phyloP scores from a whole-genome alignment of 2,113 vertebrate species.

The Leiothrix lutea region DNA sequence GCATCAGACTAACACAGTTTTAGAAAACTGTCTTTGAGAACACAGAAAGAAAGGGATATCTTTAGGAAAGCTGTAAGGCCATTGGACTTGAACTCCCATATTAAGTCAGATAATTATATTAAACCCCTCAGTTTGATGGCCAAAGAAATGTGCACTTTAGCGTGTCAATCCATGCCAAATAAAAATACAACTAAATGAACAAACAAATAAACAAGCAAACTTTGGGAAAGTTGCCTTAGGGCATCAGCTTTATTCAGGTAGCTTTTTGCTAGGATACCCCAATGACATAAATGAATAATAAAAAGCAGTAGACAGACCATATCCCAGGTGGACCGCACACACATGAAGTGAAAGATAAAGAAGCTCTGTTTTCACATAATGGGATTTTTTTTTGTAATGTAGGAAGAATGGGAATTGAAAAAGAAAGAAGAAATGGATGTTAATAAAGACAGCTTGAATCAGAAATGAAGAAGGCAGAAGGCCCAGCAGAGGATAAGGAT shows the following conservation, averaged over 20 bases:
- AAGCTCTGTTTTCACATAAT: neutral
- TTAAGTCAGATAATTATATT: neutral
- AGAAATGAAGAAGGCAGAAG: neutral
- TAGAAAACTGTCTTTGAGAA: constrained; percentile 19
- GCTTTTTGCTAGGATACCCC: constrained; percentile 1
- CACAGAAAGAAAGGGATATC: neutral
- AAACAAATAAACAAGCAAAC: constrained; percentile 5
- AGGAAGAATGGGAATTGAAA: neutral
- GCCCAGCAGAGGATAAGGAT: neutral
- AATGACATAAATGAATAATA: constrained; percentile 37
- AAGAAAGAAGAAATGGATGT: neutral
- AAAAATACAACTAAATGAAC: neutral
- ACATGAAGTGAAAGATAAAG: neutral
- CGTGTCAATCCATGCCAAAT: neutral
- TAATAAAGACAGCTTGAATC: neutral
- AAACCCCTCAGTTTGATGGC: neutral
- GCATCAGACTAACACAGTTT: constrained; percentile 13
- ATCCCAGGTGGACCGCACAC: neutral
- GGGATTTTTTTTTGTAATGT: neutral
- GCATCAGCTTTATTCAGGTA: constrained; percentile 29
- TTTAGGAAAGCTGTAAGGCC: neutral
- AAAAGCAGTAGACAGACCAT: neutral
- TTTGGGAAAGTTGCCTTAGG: constrained; percentile 17
- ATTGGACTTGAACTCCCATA: neutral
- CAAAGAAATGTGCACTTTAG: neutral